Percentiles rank a stretch among this genome's conserved stretches.
Evolutionary conservation across 2,113 vertebrate genomes (phyloP).

Genomic region (Psilopogon haemacephalus): DNA sequence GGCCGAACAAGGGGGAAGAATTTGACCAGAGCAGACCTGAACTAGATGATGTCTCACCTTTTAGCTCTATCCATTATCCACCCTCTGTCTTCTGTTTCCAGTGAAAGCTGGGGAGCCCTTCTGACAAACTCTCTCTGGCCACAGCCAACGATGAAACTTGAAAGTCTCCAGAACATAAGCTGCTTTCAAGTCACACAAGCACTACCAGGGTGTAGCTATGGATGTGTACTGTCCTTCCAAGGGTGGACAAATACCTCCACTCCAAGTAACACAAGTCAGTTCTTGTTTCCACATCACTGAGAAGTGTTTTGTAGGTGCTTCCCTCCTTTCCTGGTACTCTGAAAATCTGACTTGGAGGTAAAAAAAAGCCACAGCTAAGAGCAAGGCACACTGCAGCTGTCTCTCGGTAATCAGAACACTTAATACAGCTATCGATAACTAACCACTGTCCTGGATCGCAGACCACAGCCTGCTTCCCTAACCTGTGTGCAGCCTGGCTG

Average conservation of each 20-base stretch:
- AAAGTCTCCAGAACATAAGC: background rate
- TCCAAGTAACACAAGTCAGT: background rate
- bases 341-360: background rate
- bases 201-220: background rate
- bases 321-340: background rate
- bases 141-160: background rate
- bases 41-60: conserved; percentile 24
- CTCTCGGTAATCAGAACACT: background rate
- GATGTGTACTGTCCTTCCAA: background rate
- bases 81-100: background rate
- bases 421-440: background rate
- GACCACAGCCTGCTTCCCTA: background rate
- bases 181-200: background rate
- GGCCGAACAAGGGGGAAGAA: background rate
- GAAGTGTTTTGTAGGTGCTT: background rate
- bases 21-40: background rate
- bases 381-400: background rate
- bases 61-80: background rate
- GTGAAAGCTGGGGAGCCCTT: background rate
- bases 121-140: background rate
- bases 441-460: background rate
- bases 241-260: background rate
- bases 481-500: background rate
- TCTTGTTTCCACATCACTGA: background rate
- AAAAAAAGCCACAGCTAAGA: background rate